These are phyloP conservation scores for Diceros bicornis DNA, from an alignment of 2,797 vertebrate species.

Conservation along the genomic window DNA sequence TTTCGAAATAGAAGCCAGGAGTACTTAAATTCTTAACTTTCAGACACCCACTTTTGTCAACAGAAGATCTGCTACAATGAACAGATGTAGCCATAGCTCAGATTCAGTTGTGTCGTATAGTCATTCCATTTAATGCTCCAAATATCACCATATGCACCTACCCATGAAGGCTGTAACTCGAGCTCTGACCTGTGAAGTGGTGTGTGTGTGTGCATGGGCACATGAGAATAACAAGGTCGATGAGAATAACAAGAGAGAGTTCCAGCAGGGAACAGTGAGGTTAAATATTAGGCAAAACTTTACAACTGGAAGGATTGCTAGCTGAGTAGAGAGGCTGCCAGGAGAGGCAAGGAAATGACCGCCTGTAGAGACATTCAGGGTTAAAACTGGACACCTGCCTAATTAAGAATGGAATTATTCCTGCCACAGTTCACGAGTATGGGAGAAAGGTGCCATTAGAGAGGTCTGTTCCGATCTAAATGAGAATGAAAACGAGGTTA, in stretches of 20 bases:
- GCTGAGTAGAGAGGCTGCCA: neutral
- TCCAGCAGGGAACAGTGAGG: constrained; percentile 26
- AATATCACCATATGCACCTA: neutral
- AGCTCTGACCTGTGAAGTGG: neutral
- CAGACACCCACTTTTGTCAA: neutral
- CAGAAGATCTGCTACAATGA: neutral
- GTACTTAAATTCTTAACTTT: neutral
- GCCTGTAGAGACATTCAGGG: neutral
- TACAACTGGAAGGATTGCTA: neutral
- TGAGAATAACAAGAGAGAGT: neutral
- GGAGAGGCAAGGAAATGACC: neutral
- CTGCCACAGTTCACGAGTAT: neutral
- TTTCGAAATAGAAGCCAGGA: constrained; percentile 56
- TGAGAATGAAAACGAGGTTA: neutral
- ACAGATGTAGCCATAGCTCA: neutral
- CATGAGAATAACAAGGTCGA: neutral
- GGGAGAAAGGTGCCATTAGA: neutral
- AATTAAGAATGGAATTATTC: neutral
- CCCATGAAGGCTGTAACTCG: neutral
- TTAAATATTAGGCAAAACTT: neutral
- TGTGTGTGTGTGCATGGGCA: rapidly evolving
- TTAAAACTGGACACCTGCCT: neutral
- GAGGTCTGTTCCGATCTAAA: neutral
- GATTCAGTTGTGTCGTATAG: neutral
- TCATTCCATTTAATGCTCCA: neutral